Conservation (phyloP, 2,888 invertebrate species). For the Polylopha cassiicola region DNA sequence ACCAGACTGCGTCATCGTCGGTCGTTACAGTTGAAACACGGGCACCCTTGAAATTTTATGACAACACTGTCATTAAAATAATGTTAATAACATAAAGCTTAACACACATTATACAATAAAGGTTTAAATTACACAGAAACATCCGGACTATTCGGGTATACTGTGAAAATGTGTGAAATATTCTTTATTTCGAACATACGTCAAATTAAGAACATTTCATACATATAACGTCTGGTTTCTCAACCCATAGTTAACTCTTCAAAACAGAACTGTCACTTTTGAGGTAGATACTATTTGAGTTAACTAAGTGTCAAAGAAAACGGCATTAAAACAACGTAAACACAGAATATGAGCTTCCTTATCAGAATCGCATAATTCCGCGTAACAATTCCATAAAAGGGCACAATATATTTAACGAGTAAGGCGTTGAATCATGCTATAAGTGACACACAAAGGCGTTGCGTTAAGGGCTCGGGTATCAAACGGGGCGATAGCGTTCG, state of each 20-base stretch:
- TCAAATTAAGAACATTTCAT: too few species aligned
- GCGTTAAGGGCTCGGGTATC: slow-evolving; percentile 61
- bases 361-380: slow-evolving; percentile 6
- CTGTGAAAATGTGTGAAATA: too few species aligned
- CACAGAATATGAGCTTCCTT: too few species aligned
- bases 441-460: slow-evolving; percentile 70
- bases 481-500: slow-evolving; percentile 45
- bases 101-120: slow-evolving; percentile 25
- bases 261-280: too few species aligned
- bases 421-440: slow-evolving; percentile 60
- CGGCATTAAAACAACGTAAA: too few species aligned
- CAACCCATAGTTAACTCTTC: too few species aligned
- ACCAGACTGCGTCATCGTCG: slow-evolving; percentile 15
- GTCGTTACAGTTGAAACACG: slow-evolving; percentile 37
- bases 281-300: too few species aligned
- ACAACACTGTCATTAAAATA: slow-evolving; percentile 37
- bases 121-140: background rate
- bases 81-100: slow-evolving; percentile 54
- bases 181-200: too few species aligned
- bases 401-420: slow-evolving; percentile 10
- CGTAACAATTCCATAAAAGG: slow-evolving; percentile 9
- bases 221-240: too few species aligned
- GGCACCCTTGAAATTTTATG: slow-evolving; percentile 39
- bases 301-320: too few species aligned
- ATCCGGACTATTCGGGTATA: too few species aligned